Base-by-base conservation (phyloP, 2,113 vertebrate genomes). In the Oryzias javanicus region DNA sequence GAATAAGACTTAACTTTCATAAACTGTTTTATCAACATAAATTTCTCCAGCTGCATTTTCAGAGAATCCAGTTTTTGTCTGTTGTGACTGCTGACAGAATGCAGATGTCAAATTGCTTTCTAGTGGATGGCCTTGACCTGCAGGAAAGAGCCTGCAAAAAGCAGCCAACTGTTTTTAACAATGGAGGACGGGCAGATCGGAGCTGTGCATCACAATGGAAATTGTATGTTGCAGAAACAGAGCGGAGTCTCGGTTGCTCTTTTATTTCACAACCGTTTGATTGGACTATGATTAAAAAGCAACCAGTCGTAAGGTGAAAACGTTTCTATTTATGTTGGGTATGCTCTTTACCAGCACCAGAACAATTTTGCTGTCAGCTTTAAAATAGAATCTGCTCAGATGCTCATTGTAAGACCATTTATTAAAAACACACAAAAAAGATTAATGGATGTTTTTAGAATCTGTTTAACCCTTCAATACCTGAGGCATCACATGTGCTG, bases 31-130 rank as follows among this genome's bases (percentile, higher is more conserved):
- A 35, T 35, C 8, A 3, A 8, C 35, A 35, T 12, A 10, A 12
- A 2, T 12, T 13, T 35, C 7, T 35, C 29, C 7, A 29, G 7
- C 7, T 35, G 8, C 35, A 29, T 29, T 1, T 29, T 29, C 35
- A 35, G 35, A 8, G 29, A 35, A 35, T 35, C 29, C 1, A 8
- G 19, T 46, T 35, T n/a, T 22, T 55, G 55, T 41, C 24, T 48
- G 45, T 58, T 50, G 24, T 14, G 55, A 24, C 48, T 51, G 55
- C 14, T 64, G 70, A 64, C 52, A 45, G 42, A 58, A 27, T 14
- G 35, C 76, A 74, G 69, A 70, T 71, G 76, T 64, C 69, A 61
- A 19, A 55, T 20, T 55, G 55, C 14, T 44, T 63, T 49, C 29
- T 29, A 15, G 24, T 5, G 46, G 40, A 27, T 44, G 52, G n/a